A percentile compares a stretch with the other conserved stretches of the same genome.
phyloP scores from a whole-genome alignment of 2,888 invertebrate species.

The Sminthurinus aureus region DNA sequence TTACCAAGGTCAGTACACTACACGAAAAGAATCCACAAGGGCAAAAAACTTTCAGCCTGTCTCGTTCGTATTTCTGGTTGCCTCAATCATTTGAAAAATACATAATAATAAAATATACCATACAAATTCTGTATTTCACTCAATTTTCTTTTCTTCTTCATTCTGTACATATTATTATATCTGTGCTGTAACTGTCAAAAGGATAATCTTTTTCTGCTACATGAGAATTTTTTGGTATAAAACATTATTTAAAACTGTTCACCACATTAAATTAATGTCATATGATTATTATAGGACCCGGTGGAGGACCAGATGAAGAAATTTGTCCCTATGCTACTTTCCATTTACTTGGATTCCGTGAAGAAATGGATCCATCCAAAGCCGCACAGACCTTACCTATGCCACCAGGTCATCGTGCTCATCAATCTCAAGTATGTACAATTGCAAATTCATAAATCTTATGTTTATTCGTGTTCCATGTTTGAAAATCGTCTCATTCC shows the following conservation, averaged over 20 bases:
- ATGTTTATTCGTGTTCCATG: background rate
- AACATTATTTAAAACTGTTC: background rate
- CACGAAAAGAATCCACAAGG: background rate
- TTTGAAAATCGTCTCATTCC: background rate
- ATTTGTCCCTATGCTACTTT: conserved; percentile 97
- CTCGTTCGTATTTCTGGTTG: background rate
- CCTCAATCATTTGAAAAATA: too few species aligned
- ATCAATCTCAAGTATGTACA: conserved; percentile 70
- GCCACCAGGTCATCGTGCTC: conserved; percentile 77
- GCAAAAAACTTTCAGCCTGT: background rate
- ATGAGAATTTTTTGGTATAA: conserved; percentile 6
- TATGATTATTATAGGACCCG: conserved; percentile 8
- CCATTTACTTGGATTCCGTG: conserved; percentile 92
- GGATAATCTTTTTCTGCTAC: too few species aligned
- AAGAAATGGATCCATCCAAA: conserved; percentile 93
- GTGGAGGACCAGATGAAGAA: conserved; percentile 87
- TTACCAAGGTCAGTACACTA: too few species aligned
- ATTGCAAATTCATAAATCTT: background rate
- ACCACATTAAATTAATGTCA: too few species aligned
- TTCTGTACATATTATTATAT: too few species aligned
- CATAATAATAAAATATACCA: too few species aligned
- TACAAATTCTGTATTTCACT: too few species aligned
- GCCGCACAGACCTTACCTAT: conserved; percentile 88
- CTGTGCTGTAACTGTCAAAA: too few species aligned
- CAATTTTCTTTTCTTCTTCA: too few species aligned